Base-by-base conservation (phyloP, 2,888 invertebrate species). In the Brenthis hecate region DNA sequence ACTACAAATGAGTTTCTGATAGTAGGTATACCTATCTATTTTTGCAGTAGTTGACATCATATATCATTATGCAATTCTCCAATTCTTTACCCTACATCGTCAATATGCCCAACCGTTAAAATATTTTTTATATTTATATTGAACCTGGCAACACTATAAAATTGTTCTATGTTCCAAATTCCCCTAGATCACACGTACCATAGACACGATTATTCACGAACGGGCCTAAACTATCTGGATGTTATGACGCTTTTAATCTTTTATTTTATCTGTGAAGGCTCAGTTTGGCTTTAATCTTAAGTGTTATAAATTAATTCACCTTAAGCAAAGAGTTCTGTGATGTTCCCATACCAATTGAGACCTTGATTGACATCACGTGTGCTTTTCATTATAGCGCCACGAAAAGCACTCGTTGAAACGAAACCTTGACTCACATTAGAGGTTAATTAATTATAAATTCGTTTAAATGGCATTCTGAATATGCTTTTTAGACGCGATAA, bases 401-500 rank as follows among this genome's bases (percentile, higher is more conserved):
- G 74, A 75, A 77, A 75, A 72, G 69, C 47, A 63, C 70, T 62
- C 57, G 75, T 71, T 72, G 74, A 73, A 69, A 73, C 70, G 66
- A 60, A 60, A 48, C 60, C 50, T 60, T 58, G n/a, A 36, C 14
- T 19, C 14, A 13, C 36, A 61, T 32, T 61, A 62, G 62, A 62
- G 62, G 53, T 62, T 53, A 51, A 53, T 53, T 53, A 51, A 36
- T 51, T 36, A 5, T 50, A 51, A 61, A 61, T n/a, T n/a, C 14
- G 53, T 64, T 62, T 68, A 47, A 63, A 57, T 28, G 14, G 55
- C 63, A 68, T 67, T 60, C 66, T 67, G 56, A 72, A 69, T 64
- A 70, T 65, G 73, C 73, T 72, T 73, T 60, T 75, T 74, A 76
- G 75, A 75, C 73, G 75, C 74, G 72, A 74, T 69, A 73, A 73